Base-by-base conservation (phyloP, 2,888 invertebrate species). In the Apoderus coryli region DNA sequence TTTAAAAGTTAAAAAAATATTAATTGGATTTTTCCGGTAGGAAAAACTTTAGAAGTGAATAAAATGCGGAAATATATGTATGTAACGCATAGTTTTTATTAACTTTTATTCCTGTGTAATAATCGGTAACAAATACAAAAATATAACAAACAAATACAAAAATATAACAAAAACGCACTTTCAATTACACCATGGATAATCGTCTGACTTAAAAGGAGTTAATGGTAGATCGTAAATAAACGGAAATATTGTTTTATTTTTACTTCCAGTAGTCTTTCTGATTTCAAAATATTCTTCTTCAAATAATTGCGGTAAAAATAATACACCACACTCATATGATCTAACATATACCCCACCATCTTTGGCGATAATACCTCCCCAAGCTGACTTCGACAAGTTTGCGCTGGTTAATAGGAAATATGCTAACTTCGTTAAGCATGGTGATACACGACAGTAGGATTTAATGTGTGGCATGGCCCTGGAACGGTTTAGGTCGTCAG, bases 381-480 rank as follows among this genome's bases (percentile, higher is more conserved):
- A 96, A 0, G 96, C 96, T 2, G 95, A 89, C 62, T 93, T 95
- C 7, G 95, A 96, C 15, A 95, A 61, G 61, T 98, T 98, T 0
- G 86, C 89, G 31, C 93, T 93, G 0, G 92, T 92, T 1, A 95
- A 60, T 1, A 86, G 58, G 53, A 82, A 88, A 76, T 78, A 96
- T 0, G 85, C 76, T 3, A 80, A 64, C 42, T 62, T 58, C n/a
- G 57, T 60, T 34, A 60, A 53, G 49, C 77, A 74, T 0, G 76
- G 73, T 0, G 80, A 79, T 3, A 76, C 58, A 6, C 93, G 67
- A 0, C 76, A 70, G 54, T 93, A 96, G 0, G 78, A 74, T 57
- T 98, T 98, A 22, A 95, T 86, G 51, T 98, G 96, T 0, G 98
- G 98, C 74, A 90, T 84, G 0, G 92, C 90, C 32, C 68, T 59